Evolutionary conservation across 1,140 invertebrate genomes (phyloP).

Genomic region (Teleogryllus occipitalis): DNA sequence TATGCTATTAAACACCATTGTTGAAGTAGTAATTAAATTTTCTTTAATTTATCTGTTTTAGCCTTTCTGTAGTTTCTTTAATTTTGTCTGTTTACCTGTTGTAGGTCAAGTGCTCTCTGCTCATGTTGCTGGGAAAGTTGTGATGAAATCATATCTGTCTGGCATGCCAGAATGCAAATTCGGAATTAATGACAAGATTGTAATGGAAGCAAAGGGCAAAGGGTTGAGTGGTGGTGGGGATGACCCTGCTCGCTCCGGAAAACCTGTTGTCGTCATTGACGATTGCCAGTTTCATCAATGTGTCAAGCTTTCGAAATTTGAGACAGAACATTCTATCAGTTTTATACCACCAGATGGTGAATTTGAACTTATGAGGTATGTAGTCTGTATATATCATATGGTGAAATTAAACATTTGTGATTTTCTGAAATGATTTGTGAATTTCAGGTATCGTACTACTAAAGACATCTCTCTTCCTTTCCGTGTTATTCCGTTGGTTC

Average conservation of each 20-base stretch:
- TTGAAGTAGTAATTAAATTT: too few species aligned
- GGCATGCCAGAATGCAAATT: slow-evolving; percentile 99
- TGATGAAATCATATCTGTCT: slow-evolving; percentile 99
- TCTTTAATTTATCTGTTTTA: too few species aligned
- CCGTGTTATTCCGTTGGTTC: slow-evolving; percentile 95
- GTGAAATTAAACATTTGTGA: background rate
- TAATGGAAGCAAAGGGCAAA: slow-evolving; percentile 94
- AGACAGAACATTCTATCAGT: slow-evolving; percentile 99
- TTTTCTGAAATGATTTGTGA: too few species aligned
- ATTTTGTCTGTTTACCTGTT: slow-evolving; percentile 28
- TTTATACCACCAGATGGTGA: slow-evolving; percentile 99
- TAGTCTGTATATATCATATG: background rate
- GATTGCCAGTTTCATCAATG: slow-evolving; percentile 99
- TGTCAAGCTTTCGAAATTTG: slow-evolving; percentile 99
- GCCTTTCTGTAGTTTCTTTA: too few species aligned
- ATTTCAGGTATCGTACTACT: slow-evolving; percentile 89
- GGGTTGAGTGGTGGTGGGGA: slow-evolving; percentile 58
- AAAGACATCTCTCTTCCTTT: slow-evolving; percentile 99
- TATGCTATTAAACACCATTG: too few species aligned
- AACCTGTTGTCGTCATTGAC: slow-evolving; percentile 97
- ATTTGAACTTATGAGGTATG: slow-evolving; percentile 97
- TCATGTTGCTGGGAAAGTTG: slow-evolving; percentile 97
- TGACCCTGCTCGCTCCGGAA: slow-evolving; percentile 78
- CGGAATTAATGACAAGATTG: slow-evolving; percentile 99
- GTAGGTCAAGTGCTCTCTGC: slow-evolving; percentile 94